Base-by-base conservation (phyloP, 2,113 vertebrate species). In the Peromyscus polionotus region DNA sequence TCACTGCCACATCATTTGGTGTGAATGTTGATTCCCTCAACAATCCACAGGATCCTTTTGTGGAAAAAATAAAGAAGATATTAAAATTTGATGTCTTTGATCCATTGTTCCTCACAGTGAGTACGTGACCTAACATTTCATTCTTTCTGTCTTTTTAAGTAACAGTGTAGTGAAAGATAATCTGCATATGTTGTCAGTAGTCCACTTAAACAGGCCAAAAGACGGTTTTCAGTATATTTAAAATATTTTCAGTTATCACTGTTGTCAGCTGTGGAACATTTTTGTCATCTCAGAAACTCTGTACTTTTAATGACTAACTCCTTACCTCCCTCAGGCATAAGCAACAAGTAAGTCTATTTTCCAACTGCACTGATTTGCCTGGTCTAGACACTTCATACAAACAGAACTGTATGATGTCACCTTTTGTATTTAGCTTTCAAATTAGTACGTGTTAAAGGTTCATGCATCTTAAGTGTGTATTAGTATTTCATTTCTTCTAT, bases 21-120 rank as follows among this genome's bases (percentile, higher is more conserved):
- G 98, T 99, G 36, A 99, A 99, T 54, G 94, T 99, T 0, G 99
- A 99, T 94, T 99, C 99, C 24, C 98, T 99, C 93, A 99, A 99
- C 97, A 99, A 99, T 86, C 99, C 99, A 22, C 96, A 98, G 3
- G 99, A 99, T 90, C 99, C 99, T 2, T 99, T 99, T 95, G 99
- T 99, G 5, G 77, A 96, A 92, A 98, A 99, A 95, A 98, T 98
- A 72, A 98, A 98, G 95, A 99, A 97, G 51, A 92, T 99, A 68
- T 83, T 99, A 89, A 99, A 96, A 36, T 98, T 99, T 91, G 88
- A 93, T 84, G 45, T 99, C 0, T 89, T 99, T 0, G 88, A 97
- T 45, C 99, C 98, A 1, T 0, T 98, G 0, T 7, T 99, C 28
- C 0, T 99, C 10, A 0, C 97, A 2, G 0, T 72, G 17, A 88